phyloP scores from a whole-genome alignment of 2,113 vertebrate species.

The Poeciliopsis retropinna region DNA sequence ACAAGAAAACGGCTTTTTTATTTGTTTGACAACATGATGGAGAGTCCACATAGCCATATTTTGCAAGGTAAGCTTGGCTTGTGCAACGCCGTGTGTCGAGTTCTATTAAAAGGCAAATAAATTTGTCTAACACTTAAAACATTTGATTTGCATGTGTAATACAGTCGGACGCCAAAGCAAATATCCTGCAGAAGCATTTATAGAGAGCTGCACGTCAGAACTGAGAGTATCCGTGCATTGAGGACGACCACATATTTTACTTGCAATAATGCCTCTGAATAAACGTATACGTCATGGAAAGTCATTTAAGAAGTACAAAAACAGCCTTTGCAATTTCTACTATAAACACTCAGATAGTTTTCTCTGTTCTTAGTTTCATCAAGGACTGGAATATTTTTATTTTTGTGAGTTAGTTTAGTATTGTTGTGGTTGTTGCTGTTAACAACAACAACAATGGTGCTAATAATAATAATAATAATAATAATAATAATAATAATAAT shows the following conservation, averaged over 20 bases:
- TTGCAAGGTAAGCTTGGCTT: neutral
- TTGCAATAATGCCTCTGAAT: neutral
- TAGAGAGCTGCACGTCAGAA: neutral
- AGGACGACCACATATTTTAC: neutral
- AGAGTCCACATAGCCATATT: neutral
- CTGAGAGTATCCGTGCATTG: neutral
- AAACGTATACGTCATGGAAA: neutral
- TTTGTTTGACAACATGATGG: neutral
- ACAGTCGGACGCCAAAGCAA: constrained; percentile 28
- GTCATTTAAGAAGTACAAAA: neutral
- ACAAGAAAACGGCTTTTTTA: neutral
- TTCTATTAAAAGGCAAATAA: constrained; percentile 18
- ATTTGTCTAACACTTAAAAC: constrained; percentile 24
- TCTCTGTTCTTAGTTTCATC: neutral
- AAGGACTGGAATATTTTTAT: neutral
- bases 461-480: neutral
- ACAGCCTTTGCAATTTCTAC: neutral
- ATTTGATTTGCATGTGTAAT: constrained; percentile 3
- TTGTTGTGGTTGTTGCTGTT: too few species aligned
- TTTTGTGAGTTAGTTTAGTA: too few species aligned
- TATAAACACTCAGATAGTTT: neutral
- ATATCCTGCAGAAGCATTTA: neutral
- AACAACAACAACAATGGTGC: too few species aligned
- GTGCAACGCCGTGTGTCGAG: neutral
- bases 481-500: neutral